Conservation (phyloP, 2,113 vertebrate genomes). For the Syngnathoides biaculeatus region DNA sequence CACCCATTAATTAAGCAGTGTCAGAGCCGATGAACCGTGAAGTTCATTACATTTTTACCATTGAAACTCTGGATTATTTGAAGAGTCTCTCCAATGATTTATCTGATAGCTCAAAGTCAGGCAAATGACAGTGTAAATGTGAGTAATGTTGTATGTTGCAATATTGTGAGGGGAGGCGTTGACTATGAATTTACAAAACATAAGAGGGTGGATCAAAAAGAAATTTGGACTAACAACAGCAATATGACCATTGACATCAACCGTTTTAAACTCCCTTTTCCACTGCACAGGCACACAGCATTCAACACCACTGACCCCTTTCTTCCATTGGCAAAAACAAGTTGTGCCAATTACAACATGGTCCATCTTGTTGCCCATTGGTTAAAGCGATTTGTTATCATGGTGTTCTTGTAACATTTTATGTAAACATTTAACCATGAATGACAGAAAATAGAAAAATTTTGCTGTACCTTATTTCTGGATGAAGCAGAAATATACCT, state of each 20-base stretch:
- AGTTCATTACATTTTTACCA: conserved; percentile 99
- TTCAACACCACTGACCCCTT: not conserved
- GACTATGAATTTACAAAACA: conserved; percentile 38
- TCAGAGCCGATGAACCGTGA: conserved; percentile 98
- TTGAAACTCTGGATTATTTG: conserved; percentile 95
- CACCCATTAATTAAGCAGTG: conserved; percentile 99
- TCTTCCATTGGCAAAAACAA: not conserved
- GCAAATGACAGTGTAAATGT: conserved; percentile 79
- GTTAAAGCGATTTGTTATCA: no score
- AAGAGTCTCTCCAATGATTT: conserved; percentile 78
- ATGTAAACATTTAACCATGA: no score
- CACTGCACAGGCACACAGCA: not conserved
- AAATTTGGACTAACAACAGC: not conserved
- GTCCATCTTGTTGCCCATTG: no score
- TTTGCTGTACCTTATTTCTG: no score
- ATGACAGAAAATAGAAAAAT: no score
- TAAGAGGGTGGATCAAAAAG: not conserved
- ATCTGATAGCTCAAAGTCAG: conserved; percentile 78
- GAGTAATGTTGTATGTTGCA: conserved; percentile 34
- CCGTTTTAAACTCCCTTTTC: not conserved
- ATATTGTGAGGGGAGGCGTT: conserved; percentile 41
- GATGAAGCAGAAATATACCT: no score
- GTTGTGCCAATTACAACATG: not conserved
- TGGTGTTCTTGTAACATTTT: no score
- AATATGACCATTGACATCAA: not conserved